A percentile compares a stretch with the other conserved stretches of the same genome.
phyloP scores from a whole-genome alignment of 2,888 invertebrate genomes.

The Chloromyia formosa region DNA sequence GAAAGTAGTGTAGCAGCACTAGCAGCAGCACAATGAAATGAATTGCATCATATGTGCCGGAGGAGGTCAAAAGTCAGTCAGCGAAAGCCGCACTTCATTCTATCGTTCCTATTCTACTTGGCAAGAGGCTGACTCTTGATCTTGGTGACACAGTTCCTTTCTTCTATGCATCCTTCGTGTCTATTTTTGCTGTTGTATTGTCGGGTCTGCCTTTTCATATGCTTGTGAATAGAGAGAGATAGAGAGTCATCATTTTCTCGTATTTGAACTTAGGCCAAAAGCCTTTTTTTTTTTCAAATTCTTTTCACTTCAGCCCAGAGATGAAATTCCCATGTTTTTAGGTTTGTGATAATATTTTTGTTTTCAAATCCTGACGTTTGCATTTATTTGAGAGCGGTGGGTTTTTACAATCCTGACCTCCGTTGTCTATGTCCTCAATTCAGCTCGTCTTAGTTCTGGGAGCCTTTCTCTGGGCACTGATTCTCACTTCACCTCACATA shows the following conservation, averaged over 20 bases:
- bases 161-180: not conserved
- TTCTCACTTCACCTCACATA: too few relatives aligned
- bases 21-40: not conserved
- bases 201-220: too few relatives aligned
- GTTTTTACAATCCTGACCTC: too few relatives aligned
- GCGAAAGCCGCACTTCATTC: not conserved
- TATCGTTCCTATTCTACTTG: not conserved
- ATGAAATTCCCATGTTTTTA: too few relatives aligned
- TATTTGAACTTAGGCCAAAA: slow-evolving; percentile 23
- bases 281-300: not conserved
- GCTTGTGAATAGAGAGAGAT: too few relatives aligned
- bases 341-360: slow-evolving; percentile 3
- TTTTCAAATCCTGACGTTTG: too few relatives aligned
- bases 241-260: not conserved
- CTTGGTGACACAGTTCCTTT: slow-evolving; percentile 33
- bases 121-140: slow-evolving; percentile 25
- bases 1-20: too few relatives aligned
- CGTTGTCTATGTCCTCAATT: too few relatives aligned
- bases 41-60: slow-evolving; percentile 12
- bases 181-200: not conserved
- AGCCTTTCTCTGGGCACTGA: too few relatives aligned
- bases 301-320: too few relatives aligned
- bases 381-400: too few relatives aligned
- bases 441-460: too few relatives aligned
- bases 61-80: not conserved